Conservation (phyloP, 2,113 vertebrate species). For the Anhinga rufa region DNA sequence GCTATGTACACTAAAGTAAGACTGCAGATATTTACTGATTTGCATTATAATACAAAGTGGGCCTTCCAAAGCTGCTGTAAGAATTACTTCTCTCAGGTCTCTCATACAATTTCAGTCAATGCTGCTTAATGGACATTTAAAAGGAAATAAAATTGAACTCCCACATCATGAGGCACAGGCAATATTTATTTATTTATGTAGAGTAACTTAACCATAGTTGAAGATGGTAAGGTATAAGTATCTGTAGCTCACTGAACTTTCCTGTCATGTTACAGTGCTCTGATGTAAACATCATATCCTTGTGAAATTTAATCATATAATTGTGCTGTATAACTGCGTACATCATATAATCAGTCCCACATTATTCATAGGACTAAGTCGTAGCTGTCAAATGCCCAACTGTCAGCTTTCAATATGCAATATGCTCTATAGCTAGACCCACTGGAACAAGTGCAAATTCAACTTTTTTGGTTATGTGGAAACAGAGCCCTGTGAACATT, state of each 20-base stretch:
- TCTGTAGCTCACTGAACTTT: not conserved
- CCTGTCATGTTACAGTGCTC: not conserved
- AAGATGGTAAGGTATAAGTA: not conserved
- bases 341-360: not conserved
- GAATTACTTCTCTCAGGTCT: not conserved
- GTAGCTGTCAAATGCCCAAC: not conserved
- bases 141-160: not conserved
- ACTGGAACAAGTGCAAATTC: not conserved
- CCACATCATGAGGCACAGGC: not conserved
- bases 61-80: not conserved
- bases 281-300: not conserved
- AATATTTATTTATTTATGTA: not conserved
- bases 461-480: not conserved
- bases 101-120: not conserved
- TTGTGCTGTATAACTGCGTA: not conserved
- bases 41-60: not conserved
- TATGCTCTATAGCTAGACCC: not conserved
- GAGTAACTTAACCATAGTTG: not conserved
- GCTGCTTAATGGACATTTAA: not conserved
- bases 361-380: not conserved
- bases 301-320: not conserved
- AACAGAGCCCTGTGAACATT: not conserved
- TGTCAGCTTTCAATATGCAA: not conserved
- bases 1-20: not conserved
- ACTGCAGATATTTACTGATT: not conserved